phyloP scores from a whole-genome alignment of 2,113 vertebrate genomes.

The Columbina picui region DNA sequence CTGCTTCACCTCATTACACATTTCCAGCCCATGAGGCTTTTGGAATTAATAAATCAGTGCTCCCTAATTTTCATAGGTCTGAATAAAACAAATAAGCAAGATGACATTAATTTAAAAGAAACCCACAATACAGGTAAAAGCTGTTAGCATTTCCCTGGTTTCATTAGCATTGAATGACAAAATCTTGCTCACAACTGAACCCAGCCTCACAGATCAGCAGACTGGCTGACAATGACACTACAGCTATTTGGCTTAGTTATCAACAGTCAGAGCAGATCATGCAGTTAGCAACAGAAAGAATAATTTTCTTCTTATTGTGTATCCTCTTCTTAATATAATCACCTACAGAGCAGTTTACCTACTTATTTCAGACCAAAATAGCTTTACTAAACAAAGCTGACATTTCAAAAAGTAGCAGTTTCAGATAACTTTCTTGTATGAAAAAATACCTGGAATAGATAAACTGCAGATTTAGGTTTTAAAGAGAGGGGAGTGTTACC shows the following conservation, averaged over 20 bases:
- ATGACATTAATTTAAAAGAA: not conserved
- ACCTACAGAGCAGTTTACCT: not conserved
- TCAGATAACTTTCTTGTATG: not conserved
- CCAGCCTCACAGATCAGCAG: not conserved
- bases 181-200: not conserved
- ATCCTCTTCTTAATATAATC: not conserved
- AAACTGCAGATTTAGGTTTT: not conserved
- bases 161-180: not conserved
- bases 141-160: not conserved
- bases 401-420: not conserved
- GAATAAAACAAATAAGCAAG: not conserved
- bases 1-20: not conserved
- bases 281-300: not conserved
- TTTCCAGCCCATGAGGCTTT: not conserved
- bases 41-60: not conserved
- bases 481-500: not conserved
- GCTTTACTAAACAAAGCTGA: not conserved
- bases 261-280: not conserved
- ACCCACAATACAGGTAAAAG: not conserved
- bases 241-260: not conserved
- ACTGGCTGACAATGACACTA: not conserved
- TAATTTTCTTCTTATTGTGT: not conserved
- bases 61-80: not conserved
- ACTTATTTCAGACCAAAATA: not conserved
- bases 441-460: not conserved